These are phyloP conservation scores for Aleiodes leptofemur DNA, from an alignment of 2,888 invertebrate species.

Conservation along the genomic window DNA sequence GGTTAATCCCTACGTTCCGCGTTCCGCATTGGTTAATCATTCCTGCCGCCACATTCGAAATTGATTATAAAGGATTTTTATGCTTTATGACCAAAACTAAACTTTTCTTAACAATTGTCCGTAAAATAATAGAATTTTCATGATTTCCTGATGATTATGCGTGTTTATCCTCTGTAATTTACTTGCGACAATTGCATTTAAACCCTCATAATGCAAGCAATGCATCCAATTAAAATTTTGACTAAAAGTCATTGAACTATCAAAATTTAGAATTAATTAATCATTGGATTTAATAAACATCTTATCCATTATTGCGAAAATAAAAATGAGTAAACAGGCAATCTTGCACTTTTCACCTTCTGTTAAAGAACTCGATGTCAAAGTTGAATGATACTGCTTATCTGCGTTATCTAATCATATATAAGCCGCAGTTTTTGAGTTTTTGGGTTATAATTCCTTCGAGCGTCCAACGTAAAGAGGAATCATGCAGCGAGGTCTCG, in stretches of 20 bases:
- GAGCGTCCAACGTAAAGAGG: neutral
- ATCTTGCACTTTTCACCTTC: constrained; percentile 32
- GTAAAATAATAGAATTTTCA: too few species aligned
- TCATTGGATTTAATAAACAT: constrained; percentile 6
- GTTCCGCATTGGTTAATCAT: too few species aligned
- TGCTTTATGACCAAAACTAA: too few species aligned
- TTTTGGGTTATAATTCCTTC: neutral
- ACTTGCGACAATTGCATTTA: too few species aligned
- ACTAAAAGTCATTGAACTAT: neutral
- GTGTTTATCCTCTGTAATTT: too few species aligned
- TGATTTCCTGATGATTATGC: too few species aligned
- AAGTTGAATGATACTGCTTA: constrained; percentile 26
- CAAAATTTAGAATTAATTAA: neutral
- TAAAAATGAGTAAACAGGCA: constrained; percentile 20
- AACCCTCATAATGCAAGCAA: neutral
- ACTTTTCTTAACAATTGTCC: too few species aligned
- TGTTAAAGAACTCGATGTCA: constrained; percentile 30
- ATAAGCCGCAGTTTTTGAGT: constrained; percentile 27
- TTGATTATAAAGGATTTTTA: too few species aligned
- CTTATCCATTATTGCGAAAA: constrained; percentile 46
- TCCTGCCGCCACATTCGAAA: too few species aligned
- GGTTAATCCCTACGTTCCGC: too few species aligned
- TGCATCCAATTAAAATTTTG: neutral
- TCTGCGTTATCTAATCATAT: constrained; percentile 19
- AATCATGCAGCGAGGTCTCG: constrained; percentile 62